A percentile compares a stretch with the other conserved stretches of the same genome.
phyloP scores from a whole-genome alignment of 2,888 invertebrate species.

The Nymphalis urticae region DNA sequence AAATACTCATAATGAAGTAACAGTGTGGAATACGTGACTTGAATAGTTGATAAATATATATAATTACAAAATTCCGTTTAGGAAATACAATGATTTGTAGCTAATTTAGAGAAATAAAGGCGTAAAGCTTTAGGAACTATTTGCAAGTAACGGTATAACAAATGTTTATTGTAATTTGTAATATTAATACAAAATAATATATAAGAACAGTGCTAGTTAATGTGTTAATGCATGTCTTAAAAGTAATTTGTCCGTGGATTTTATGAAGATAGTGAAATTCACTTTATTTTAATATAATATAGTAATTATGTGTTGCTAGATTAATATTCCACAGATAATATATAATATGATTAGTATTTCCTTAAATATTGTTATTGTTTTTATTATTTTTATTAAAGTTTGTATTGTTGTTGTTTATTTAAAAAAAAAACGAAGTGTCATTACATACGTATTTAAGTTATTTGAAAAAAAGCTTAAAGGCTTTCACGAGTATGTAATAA shows the following conservation, averaged over 20 bases:
- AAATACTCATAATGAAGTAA: conserved; percentile 15
- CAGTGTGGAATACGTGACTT: conserved; percentile 16
- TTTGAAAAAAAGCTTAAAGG: too few species aligned
- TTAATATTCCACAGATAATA: too few species aligned
- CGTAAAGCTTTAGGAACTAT: background rate
- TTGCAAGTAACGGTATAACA: background rate
- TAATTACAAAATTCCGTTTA: background rate
- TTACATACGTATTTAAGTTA: too few species aligned
- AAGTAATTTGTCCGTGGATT: background rate
- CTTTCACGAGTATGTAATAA: too few species aligned
- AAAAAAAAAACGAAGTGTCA: too few species aligned
- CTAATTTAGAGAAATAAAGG: background rate
- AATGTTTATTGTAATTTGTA: background rate
- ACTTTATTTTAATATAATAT: too few species aligned
- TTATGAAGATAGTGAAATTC: too few species aligned
- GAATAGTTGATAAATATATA: conserved; percentile 7
- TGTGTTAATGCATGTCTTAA: background rate
- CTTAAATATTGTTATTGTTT: too few species aligned
- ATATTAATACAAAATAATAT: background rate
- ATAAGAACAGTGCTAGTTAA: background rate
- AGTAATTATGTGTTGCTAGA: too few species aligned
- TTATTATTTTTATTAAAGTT: too few species aligned
- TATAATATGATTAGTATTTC: too few species aligned
- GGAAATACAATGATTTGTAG: conserved; percentile 1
- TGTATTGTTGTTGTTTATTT: too few species aligned